These are phyloP conservation scores for Cheilosia soror DNA, from an alignment of 2,888 invertebrate species.

Conservation along the genomic window DNA sequence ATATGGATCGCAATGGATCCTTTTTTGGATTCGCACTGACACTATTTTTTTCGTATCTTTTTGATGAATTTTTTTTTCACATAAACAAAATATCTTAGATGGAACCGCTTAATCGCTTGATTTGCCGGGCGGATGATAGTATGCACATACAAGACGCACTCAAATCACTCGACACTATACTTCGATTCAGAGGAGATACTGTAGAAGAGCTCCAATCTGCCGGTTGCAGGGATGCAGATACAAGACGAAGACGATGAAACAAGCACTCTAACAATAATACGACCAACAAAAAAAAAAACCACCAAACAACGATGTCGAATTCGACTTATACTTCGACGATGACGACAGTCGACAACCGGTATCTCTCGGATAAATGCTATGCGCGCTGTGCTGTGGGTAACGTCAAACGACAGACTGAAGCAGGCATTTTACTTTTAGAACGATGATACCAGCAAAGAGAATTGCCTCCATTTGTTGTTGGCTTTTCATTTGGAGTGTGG, in stretches of 20 bases:
- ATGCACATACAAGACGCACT: neutral
- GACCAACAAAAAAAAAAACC: neutral
- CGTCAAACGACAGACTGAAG: conserved; percentile 83
- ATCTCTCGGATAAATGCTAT: conserved; percentile 70
- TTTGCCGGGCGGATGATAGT: conserved; percentile 16
- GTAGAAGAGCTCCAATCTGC: neutral
- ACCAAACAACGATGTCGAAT: conserved; percentile 37
- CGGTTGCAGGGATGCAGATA: conserved; percentile 11
- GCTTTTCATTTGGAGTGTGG: conserved; percentile 54
- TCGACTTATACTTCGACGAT: conserved; percentile 27
- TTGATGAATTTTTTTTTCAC: conserved; percentile 41
- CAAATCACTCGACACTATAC: conserved; percentile 18
- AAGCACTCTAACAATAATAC: conserved; percentile 10
- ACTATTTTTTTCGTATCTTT: conserved; percentile 35
- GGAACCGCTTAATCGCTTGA: neutral
- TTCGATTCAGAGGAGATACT: conserved; percentile 2
- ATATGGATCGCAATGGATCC: conserved; percentile 62
- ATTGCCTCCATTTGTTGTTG: conserved; percentile 75
- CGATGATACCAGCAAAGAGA: conserved; percentile 79
- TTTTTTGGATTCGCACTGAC: conserved; percentile 22
- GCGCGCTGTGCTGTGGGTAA: conserved; percentile 77
- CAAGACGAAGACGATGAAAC: neutral
- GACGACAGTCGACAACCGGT: conserved; percentile 71
- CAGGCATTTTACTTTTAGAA: conserved; percentile 82
- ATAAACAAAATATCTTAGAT: conserved; percentile 39